Base-by-base conservation (phyloP, 1,140 invertebrate genomes). In the Contarinia nasturtii region DNA sequence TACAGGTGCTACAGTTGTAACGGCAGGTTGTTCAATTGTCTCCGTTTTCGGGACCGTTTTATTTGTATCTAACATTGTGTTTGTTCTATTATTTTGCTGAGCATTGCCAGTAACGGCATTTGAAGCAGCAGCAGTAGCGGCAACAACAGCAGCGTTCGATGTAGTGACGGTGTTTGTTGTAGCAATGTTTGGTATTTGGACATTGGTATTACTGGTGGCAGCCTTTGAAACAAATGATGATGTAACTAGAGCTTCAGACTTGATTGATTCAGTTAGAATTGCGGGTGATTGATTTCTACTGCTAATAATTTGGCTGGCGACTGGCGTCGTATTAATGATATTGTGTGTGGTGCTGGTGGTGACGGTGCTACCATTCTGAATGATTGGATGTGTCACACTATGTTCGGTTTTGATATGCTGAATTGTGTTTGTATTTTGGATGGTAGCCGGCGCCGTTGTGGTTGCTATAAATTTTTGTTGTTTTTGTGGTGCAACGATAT, bases 401-500 rank as follows among this genome's bases (percentile, higher is more conserved):
- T 38, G 3, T 38, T 12, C 17, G 3, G 14, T 38, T n/a, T 38
- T 38, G 17, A n/a, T 18, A 38, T 38, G 14, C 14, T 38, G 14
- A n/a, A 38, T 14, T 18, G 17, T 38, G 17, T 38, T 38, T 38
- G 50, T 49, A 50, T 44, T 45, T 20, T 21, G 46, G 2, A 17
- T 43, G 33, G 27, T n/a, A 43, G 48, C 3, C 47, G 50, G 33
- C 2, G 36, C 33, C 21, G 50, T 33, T 14, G 44, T 27, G 44
- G 46, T 44, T 15, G 44, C 7, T 45, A 21, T 48, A 45, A 15
- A 51, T 41, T 27, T 27, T 10, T 10, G 3, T 27, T 27, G 27
- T 10, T 10, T 27, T 27, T 27, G 27, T 10, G 27, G 27, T 10
- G 27, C 27, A 27, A 27, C 27, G 10, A 27, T 27, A 10, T 27